phyloP scores from a whole-genome alignment of 37 sponge, comb jelly and placozoan genomes.

The Halichondria panicea region DNA sequence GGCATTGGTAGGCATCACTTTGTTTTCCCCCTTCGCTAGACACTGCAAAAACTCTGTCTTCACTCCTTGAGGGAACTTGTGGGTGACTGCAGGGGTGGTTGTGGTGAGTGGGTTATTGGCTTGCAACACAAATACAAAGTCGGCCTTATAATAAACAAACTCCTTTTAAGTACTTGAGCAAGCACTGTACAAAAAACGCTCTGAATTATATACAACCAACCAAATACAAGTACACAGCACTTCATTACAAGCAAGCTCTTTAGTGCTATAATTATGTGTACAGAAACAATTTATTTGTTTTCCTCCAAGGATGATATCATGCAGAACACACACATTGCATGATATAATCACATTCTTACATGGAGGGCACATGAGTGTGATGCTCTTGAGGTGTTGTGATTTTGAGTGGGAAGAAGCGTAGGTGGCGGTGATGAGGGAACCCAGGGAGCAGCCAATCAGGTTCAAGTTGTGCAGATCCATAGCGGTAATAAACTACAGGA shows the following conservation, averaged over 20 bases:
- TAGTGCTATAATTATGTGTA: no score
- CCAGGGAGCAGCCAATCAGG: conserved; percentile 68
- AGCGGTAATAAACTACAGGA: conserved; percentile 53
- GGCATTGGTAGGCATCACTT: conserved; percentile 34
- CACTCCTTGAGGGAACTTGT: conserved; percentile 39
- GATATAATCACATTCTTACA: conserved; percentile 22
- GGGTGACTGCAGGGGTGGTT: neutral
- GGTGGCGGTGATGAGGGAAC: conserved; percentile 30
- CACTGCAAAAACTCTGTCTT: conserved; percentile 30
- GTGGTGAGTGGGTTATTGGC: neutral
- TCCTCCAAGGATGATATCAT: neutral
- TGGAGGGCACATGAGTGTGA: conserved; percentile 71
- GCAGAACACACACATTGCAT: neutral
- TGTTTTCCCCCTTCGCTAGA: conserved; percentile 42
- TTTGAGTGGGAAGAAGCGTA: conserved; percentile 26
- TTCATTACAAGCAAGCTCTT: no score
- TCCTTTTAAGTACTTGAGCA: no score
- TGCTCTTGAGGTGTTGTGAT: conserved; percentile 13
- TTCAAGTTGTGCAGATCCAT: conserved; percentile 46
- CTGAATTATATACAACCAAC: no score
- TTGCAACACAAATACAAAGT: no score
- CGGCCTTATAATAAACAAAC: no score
- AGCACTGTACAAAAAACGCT: no score
- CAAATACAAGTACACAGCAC: no score
- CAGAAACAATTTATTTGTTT: no score